Percentiles rank a stretch among this genome's conserved stretches.
These are phyloP conservation scores for Cathartes aura DNA, from an alignment of 2,113 vertebrate species.

Conservation along the genomic window DNA sequence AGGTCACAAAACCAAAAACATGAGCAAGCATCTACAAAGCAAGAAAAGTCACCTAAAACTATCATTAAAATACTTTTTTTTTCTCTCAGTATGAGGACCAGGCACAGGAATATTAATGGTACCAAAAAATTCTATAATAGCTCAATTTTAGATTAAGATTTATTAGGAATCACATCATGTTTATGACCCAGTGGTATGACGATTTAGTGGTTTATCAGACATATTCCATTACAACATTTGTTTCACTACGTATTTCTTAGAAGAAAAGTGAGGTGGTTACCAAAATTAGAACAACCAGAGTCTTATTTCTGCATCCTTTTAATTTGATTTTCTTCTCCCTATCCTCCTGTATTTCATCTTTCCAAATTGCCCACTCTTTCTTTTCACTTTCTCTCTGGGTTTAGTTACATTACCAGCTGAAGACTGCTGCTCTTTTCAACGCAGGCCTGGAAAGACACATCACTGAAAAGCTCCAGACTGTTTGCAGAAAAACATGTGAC, in stretches of 20 bases:
- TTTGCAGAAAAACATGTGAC: not conserved
- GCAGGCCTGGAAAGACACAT: not conserved
- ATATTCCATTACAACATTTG: not conserved
- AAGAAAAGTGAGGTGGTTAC: not conserved
- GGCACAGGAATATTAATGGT: not conserved
- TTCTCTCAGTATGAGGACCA: not conserved
- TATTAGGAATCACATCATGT: not conserved
- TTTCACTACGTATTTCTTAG: not conserved
- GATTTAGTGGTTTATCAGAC: not conserved
- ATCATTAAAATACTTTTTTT: not conserved
- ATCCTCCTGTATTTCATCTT: not conserved
- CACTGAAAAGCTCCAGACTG: not conserved
- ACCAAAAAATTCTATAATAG: not conserved
- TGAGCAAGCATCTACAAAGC: accelerated
- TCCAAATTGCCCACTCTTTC: not conserved
- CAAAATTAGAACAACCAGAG: not conserved
- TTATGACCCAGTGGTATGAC: not conserved
- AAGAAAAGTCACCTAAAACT: not conserved
- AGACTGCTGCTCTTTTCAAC: not conserved
- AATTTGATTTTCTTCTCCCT: not conserved
- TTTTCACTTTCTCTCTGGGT: not conserved
- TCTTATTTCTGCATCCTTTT: not conserved
- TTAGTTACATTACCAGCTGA: not conserved
- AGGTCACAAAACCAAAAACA: not conserved
- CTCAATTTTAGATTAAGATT: not conserved